Base-by-base conservation (phyloP, 2,113 vertebrate species). In the Malurus cyaneus region DNA sequence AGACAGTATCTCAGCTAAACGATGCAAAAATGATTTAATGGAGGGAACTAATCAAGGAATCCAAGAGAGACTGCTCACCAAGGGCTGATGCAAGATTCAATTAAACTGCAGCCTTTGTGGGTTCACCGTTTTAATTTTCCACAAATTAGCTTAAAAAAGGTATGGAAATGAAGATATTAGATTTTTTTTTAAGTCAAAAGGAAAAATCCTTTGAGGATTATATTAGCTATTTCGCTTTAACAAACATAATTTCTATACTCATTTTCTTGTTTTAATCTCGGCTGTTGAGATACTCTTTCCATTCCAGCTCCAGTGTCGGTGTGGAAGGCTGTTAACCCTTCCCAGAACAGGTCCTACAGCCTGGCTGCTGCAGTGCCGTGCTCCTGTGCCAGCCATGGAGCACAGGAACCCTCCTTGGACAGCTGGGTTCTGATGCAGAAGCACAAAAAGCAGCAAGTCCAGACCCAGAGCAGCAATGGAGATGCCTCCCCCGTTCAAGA, bases 141-240 rank as follows among this genome's bases (percentile, higher is more conserved):
- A 98, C 98, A 98, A 98, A 98, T 98, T 98, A 98, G 97, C 97
- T 97, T 97, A 86, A 97, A 97, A 96, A 97, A 97, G 96, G 96
- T 92, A 93, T 97, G 97, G 97, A 98, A 98, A 98, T 98, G 97
- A 98, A 98, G 97, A 97, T 96, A 97, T 97, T 97, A 96, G 82
- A 18, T 62, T 94, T 92, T 94, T 94, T 91, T 79, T 94, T 67
- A 93, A 97, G 95, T 95, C 95, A 94, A 96, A 96, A 95, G 91
- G 94, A 94, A 97, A 97, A 97, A 92, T 95, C 97, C 97, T 97
- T 97, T 96, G 97, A 98, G 97, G 96, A 96, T 97, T 96, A 88
- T 93, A 85, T 96, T 97, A 95, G 88, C 95, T 85, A 83, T 96
- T 97, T 93, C 26, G 17, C 87, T 95, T 96, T 96, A 65, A 73